Conservation (phyloP, 1,140 invertebrate genomes). For the Hylaeus volcanicus region DNA sequence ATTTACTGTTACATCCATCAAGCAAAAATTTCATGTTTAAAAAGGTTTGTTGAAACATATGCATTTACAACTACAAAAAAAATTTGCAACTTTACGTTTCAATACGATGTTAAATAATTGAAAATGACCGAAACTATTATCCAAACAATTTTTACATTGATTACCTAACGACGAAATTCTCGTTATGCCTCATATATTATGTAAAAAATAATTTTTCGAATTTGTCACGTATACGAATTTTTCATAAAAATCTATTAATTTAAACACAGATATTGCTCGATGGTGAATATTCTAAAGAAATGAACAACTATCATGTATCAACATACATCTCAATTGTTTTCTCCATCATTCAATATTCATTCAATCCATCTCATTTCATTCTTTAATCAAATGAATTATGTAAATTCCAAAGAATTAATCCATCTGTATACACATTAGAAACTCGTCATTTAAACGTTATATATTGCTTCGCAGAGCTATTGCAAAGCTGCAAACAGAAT, state of each 20-base stretch:
- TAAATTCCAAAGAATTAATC: conserved; percentile 27
- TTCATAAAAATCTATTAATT: conserved; percentile 40
- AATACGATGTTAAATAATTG: neutral
- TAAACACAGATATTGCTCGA: conserved; percentile 38
- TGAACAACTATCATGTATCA: conserved; percentile 3
- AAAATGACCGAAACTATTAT: neutral
- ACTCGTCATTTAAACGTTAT: conserved; percentile 45
- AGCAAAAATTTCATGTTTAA: neutral
- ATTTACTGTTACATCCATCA: neutral
- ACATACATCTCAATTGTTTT: neutral
- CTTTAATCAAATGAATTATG: conserved; percentile 1
- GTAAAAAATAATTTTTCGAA: conserved; percentile 46
- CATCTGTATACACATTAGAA: conserved; percentile 39
- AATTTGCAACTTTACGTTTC: neutral
- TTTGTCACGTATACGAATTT: conserved; percentile 15
- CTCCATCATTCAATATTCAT: conserved; percentile 16
- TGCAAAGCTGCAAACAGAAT: conserved; percentile 45
- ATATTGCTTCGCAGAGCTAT: conserved; percentile 32
- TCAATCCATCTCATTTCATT: conserved; percentile 5
- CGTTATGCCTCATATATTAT: conserved; percentile 1
- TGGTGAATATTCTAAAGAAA: neutral
- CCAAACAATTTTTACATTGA: neutral
- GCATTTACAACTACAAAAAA: neutral
- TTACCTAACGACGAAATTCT: neutral
- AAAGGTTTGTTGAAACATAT: neutral